A percentile compares a stretch with the other conserved stretches of the same genome.
phyloP scores from a whole-genome alignment of 2,797 vertebrate genomes.

The Rhynchotus rufescens region DNA sequence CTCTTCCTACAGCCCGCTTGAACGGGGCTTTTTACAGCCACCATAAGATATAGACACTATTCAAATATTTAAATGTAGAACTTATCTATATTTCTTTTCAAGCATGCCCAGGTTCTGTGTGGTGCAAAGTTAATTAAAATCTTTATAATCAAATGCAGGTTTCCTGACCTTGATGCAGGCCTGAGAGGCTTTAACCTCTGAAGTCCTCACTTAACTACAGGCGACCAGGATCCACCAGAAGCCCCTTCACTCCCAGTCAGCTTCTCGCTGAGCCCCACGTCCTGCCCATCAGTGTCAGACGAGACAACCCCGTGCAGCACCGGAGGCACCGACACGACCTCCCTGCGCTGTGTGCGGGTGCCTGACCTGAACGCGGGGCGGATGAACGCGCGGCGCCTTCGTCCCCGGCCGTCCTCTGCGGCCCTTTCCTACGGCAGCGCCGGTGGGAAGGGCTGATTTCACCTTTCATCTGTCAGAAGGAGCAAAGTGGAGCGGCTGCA shows the following conservation, averaged over 20 bases:
- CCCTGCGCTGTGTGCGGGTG: background rate
- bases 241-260: background rate
- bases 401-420: rapidly evolving
- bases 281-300: background rate
- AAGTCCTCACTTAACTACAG: background rate
- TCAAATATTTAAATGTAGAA: slow-evolving; percentile 72
- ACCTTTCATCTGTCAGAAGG: background rate
- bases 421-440: background rate
- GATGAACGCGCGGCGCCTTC: background rate
- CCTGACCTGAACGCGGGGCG: background rate
- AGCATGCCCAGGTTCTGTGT: slow-evolving; percentile 3
- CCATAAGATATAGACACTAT: slow-evolving; percentile 44
- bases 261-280: background rate
- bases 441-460: too few relatives aligned
- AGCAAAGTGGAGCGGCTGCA: too few relatives aligned
- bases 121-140: slow-evolving; percentile 73
- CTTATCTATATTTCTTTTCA: slow-evolving; percentile 72
- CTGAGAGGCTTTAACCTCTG: slow-evolving; percentile 42
- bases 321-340: background rate
- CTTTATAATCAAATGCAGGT: slow-evolving; percentile 63
- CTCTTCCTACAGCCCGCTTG: slow-evolving; percentile 21
- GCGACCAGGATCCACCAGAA: background rate
- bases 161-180: slow-evolving; percentile 59
- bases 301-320: background rate
- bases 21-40: background rate